These are phyloP conservation scores for Eurytoma californica DNA, from an alignment of 2,888 invertebrate genomes.

Conservation along the genomic window DNA sequence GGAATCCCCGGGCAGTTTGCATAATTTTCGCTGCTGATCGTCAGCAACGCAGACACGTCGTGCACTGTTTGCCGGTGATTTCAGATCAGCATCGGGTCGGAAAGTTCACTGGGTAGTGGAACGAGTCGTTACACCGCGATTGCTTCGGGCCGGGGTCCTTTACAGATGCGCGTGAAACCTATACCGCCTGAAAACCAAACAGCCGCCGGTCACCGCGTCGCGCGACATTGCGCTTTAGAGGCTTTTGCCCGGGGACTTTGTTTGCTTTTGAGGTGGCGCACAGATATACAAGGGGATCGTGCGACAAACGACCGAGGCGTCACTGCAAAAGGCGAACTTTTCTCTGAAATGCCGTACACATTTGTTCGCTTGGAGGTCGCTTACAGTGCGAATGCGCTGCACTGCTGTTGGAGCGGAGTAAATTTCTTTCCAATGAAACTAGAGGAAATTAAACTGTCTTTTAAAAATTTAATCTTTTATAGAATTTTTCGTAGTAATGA, in stretches of 20 bases:
- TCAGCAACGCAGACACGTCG: background rate
- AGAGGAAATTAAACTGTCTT: too few relatives aligned
- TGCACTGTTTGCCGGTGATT: background rate
- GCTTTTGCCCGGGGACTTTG: constrained; percentile 38
- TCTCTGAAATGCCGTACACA: too few relatives aligned
- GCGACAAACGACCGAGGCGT: too few relatives aligned
- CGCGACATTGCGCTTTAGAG: background rate
- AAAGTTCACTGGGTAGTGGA: background rate
- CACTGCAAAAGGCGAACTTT: too few relatives aligned
- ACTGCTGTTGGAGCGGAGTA: too few relatives aligned
- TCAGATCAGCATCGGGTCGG: background rate
- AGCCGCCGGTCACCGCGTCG: constrained; percentile 1
- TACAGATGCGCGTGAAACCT: constrained; percentile 38
- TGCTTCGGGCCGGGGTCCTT: constrained; percentile 2
- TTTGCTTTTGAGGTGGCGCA: constrained; percentile 34
- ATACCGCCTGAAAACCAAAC: constrained; percentile 39
- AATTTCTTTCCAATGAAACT: too few relatives aligned
- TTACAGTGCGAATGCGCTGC: too few relatives aligned
- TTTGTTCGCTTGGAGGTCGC: too few relatives aligned
- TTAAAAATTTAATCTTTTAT: too few relatives aligned
- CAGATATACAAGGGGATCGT: too few relatives aligned
- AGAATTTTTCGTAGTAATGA: too few relatives aligned
- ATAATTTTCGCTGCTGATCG: constrained; percentile 10
- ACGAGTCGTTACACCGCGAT: constrained; percentile 13
- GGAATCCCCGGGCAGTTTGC: background rate